Percentiles rank a stretch among this genome's conserved stretches.
phyloP scores from a whole-genome alignment of 2,113 vertebrate genomes.

The Nanorana parkeri region DNA sequence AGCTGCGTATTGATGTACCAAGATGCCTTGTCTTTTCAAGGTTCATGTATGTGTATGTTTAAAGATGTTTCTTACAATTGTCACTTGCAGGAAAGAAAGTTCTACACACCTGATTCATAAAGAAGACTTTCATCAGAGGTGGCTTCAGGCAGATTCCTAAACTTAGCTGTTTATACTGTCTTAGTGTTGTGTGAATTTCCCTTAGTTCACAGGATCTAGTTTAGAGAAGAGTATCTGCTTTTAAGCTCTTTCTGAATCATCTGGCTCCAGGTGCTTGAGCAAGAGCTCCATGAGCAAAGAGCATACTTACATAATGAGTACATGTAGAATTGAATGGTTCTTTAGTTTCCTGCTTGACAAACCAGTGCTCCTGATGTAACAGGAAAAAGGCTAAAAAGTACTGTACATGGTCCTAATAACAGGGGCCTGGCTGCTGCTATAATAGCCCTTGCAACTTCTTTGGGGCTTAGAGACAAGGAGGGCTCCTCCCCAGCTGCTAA shows the following conservation, averaged over 20 bases:
- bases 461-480: too few species aligned
- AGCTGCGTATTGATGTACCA: slow-evolving; percentile 66
- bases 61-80: slow-evolving; percentile 46
- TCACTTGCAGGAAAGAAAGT: slow-evolving; percentile 68
- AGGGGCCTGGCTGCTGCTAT: too few species aligned
- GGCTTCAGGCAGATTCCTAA: background rate
- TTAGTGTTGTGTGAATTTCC: background rate
- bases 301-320: too few species aligned
- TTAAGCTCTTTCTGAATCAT: background rate
- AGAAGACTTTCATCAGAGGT: background rate
- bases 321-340: too few species aligned
- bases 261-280: background rate
- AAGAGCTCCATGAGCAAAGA: too few species aligned
- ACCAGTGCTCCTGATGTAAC: too few species aligned
- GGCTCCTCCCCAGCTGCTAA: too few species aligned
- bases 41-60: slow-evolving; percentile 25
- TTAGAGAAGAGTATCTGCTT: background rate
- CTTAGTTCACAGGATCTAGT: background rate
- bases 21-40: slow-evolving; percentile 78
- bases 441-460: too few species aligned
- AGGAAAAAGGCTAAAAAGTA: too few species aligned
- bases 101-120: slow-evolving; percentile 9
- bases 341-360: too few species aligned
- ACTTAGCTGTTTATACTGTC: too few species aligned
- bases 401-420: too few species aligned